Evolutionary conservation across 2,797 vertebrate genomes (phyloP), one percentile per base, ranked within the genome.

Genomic region (Oreonectes daqikongensis): DNA sequence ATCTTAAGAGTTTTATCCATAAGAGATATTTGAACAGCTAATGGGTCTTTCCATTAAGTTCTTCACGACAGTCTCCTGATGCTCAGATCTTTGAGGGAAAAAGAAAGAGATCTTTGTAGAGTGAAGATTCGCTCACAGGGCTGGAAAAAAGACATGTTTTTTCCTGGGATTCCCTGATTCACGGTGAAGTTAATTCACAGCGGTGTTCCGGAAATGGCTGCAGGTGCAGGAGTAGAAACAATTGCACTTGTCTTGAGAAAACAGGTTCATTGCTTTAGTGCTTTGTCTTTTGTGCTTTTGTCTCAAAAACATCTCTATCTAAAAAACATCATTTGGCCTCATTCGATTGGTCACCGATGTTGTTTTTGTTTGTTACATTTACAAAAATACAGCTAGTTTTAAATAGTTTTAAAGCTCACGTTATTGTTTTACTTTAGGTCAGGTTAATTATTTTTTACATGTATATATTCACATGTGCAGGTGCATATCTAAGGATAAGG

Each of bases 91-190:
- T 24, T 55, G 15, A 48, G 20, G 17, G 59, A 35, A 40, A 68
- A 76, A 57, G 30, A 20, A 35, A 61, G 0, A 60, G 6, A 46
- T 57, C 64, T 22, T 22, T 59, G n/a, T 59, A 40, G 12, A 44
- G 26, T 18, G 12, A 35, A 35, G 14, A 55, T 57, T 55, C n/a
- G n/a, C n/a, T n/a, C 67, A 53, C 42, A 68, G 53, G 64, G 22
- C 22, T 67, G 17, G 7, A 61, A 30, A 68, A 60, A 55, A 78
- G 60, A 70, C n/a, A 26, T 44, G 44, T 57, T 28, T 74, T 79
- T 61, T 69, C 42, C 46, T 52, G 46, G 46, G 26, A 64, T 71
- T 69, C 46, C 53, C 69, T 72, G 77, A 72, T 67, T 69, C 52
- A 55, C 14, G n/a, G 55, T 53, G 50, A 68, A 50, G 57, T 52